Evolutionary conservation across 2,113 vertebrate species (phyloP), one percentile per base, ranked within the genome.

Genomic region (Dascyllus trimaculatus): DNA sequence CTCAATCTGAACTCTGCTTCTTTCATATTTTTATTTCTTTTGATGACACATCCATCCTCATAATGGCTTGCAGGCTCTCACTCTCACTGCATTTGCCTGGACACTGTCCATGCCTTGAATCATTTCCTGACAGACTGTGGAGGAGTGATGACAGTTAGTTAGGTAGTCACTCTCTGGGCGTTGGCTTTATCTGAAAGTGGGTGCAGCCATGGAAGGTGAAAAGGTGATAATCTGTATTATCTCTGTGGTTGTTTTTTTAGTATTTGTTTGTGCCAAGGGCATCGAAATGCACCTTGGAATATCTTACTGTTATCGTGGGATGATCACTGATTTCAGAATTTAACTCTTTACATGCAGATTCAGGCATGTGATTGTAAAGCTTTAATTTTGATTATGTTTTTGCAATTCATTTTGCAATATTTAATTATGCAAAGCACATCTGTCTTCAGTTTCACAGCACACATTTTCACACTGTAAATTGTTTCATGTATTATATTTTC

Each of bases 121-220:
- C 90, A 87, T 84, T 66, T 48, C 25, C 81, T 83, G 66, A 81
- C 81, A 87, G 75, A 59, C 66, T 3, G 15, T 9, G 19, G 24
- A 78, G 80, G 48, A 70, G 35, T 15, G 40, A 82, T 82, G 74
- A 82, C 63, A 70, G 71, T 65, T 78, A 9, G 54, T 72, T 45
- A 15, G 59, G 86, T 82, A 88, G 84, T 91, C 88, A 86, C 79
- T 56, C 19, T 17, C 29, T 64, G 54, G 86, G 87, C 66, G 79
- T 91, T 76, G 54, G 61, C 72, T 58, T 21, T 6, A 25, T 59
- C 14, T 54, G 43, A 60, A 78, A 57, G 58, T 78, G 71, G 80
- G 86, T 82, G 86, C 88, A 87, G 86, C 80, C 21, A 24, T 11
- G 24, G 32, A 24, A 75, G 43, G 73, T 82, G 40, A 81, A 80